Evolutionary conservation across 2,888 invertebrate genomes (phyloP).

Genomic region (Crioceris asparagi): DNA sequence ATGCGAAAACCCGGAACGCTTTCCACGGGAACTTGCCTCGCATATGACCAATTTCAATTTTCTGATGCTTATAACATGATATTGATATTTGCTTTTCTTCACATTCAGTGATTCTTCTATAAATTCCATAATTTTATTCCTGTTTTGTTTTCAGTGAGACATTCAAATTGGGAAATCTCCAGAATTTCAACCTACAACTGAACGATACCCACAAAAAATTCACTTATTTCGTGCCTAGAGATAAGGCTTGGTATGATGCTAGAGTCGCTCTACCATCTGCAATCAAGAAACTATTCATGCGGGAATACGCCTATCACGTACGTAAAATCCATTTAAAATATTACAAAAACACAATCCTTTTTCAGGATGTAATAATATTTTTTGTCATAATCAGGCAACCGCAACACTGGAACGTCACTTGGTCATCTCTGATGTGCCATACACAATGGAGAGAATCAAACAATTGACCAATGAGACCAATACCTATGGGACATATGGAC

Average conservation of each 20-base stretch:
- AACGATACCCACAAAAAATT: slow-evolving; percentile 66
- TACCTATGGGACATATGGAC: slow-evolving; percentile 13
- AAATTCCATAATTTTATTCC: too few species aligned
- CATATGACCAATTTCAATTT: too few species aligned
- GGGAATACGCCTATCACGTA: slow-evolving; percentile 71
- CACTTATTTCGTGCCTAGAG: slow-evolving; percentile 86
- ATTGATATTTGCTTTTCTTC: too few species aligned
- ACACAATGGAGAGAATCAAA: slow-evolving; percentile 69
- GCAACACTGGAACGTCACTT: slow-evolving; percentile 82
- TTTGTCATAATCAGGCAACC: slow-evolving; percentile 47
- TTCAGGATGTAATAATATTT: background rate
- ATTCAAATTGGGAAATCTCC: slow-evolving; percentile 61
- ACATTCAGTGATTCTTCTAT: too few species aligned
- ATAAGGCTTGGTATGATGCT: slow-evolving; percentile 79
- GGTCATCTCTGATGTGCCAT: slow-evolving; percentile 66
- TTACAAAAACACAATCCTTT: background rate
- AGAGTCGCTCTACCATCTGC: slow-evolving; percentile 66
- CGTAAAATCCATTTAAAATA: slow-evolving; percentile 29
- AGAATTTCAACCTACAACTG: slow-evolving; percentile 67
- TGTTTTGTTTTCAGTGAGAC: slow-evolving; percentile 56
- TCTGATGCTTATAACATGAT: too few species aligned
- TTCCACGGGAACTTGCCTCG: too few species aligned
- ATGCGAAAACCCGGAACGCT: too few species aligned
- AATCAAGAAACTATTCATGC: slow-evolving; percentile 74
- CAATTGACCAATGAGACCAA: slow-evolving; percentile 56